Base-by-base conservation (phyloP, 2,113 vertebrate genomes). In the Peucedramus taeniatus region DNA sequence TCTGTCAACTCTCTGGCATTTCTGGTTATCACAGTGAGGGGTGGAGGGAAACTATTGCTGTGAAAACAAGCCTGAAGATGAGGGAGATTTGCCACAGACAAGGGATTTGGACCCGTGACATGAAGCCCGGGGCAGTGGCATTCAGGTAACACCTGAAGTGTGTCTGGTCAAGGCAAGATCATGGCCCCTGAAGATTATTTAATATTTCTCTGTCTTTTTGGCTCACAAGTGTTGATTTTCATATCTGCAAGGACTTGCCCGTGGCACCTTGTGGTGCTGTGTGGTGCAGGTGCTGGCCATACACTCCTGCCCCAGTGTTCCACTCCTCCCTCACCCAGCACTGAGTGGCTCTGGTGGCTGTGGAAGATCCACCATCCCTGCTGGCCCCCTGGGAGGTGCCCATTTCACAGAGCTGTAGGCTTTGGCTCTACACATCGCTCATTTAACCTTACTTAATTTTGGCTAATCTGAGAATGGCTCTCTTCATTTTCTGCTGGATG, bases 51-150 rank as follows among this genome's bases (percentile, higher is more conserved):
- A 50, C 35, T 3, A 40, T 26, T 28, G 63, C 49, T 61, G 59
- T 76, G 45, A 51, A 70, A 50, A 56, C 20, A 51, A 72, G 21
- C 56, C 17, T 15, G 69, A 56, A 57, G 71, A 8, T 13, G 69
- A n/a, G 17, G 18, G 39, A 54, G 65, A 10, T 68, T 80, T 92
- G 63, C 68, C 3, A 1, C 50, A 53, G 71, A 8, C 1, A 10
- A 7, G 17, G 37, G 35, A 11, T 39, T 15, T 40, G 37, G 37
- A 27, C 10, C 11, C 1, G 0, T 5, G 6, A 9, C 0, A 1
- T n/a, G 49, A 26, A 66, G 71, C 45, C 57, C 1, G 0, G 12
- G 68, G 10, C 79, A 78, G 42, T 6, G 47, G 54, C 27, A 2
- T 45, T 83, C 24, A 15, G 40, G 11, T 40, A 30, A n/a, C 50